Base-by-base conservation (phyloP, 2,113 vertebrate genomes). In the Etia nguti region DNA sequence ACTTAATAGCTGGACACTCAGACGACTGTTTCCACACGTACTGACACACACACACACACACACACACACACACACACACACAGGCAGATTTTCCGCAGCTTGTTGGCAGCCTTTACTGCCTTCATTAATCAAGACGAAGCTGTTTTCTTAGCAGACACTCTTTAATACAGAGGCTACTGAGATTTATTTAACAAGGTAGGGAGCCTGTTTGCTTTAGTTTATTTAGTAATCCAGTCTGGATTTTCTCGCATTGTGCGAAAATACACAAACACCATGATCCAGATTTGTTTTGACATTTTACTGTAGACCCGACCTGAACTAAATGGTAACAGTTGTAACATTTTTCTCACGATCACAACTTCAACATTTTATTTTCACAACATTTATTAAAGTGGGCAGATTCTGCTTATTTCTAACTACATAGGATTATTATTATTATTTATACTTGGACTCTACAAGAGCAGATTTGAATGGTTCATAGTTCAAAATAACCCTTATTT, bases 111-210 rank as follows among this genome's bases (percentile, higher is more conserved):
- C 46, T 83, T n/a, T 16, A 55, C 52, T 22, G 57, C 80, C 6
- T 73, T 43, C 79, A 81, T 88, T 87, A 80, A 83, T 80, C 83
- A 57, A 16, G 59, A 82, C 38, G 18, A 34, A 50, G 34, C 15
- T 48, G 43, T 90, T 90, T 87, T 52, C 70, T 84, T 68, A 83
- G 62, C 16, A 34, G 79, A 93, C 79, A 62, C 41, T 11, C 10
- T 13, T 80, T 80, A 59, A 84, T 13, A 38, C 46, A 81, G 16
- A 22, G 56, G 79, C 55, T 83, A 8, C 70, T 86, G 75, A 22
- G 38, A 60, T 87, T 52, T 89, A 84, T 90, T 86, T 68, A 82
- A 90, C 15, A 26, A 77, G 89, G 22, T 80, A 41, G 59, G 22
- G 16, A 48, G 82, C 38, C 22, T 16, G 38, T 68, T 83, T 16